Percentiles rank a stretch among this genome's conserved stretches.
These are phyloP conservation scores for Strix aluco DNA, from an alignment of 2,113 vertebrate species.

Conservation along the genomic window DNA sequence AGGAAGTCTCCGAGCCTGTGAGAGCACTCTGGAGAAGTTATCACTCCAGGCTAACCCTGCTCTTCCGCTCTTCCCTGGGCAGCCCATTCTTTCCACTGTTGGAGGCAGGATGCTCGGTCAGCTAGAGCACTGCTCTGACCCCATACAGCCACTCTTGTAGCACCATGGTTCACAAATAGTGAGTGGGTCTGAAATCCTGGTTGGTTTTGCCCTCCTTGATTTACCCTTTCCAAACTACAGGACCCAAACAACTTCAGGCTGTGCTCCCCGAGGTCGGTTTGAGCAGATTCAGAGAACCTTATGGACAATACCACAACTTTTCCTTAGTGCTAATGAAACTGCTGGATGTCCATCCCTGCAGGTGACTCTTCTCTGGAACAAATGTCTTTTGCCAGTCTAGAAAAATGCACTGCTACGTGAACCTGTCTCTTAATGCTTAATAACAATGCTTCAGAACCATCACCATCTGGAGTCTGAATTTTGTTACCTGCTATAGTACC, in stretches of 20 bases:
- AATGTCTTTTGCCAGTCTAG: neutral
- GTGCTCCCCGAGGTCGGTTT: neutral
- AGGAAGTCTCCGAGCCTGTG: neutral
- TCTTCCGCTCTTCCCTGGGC: neutral
- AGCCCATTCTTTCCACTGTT: neutral
- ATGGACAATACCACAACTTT: neutral
- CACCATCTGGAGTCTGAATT: neutral
- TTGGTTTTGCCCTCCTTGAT: neutral
- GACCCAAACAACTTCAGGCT: neutral
- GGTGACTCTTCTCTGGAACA: neutral
- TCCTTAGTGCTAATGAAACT: neutral
- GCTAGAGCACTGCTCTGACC: neutral
- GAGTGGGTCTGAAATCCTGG: neutral
- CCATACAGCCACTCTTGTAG: neutral
- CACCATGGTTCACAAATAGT: neutral
- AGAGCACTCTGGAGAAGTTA: neutral
- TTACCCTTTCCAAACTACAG: neutral
- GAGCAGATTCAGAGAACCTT: neutral
- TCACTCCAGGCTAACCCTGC: neutral
- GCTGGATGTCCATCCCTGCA: neutral
- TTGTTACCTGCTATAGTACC: constrained; percentile 79
- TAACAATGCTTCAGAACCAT: neutral
- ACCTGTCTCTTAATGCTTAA: neutral
- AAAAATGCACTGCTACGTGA: neutral
- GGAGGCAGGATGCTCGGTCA: neutral